These are phyloP conservation scores for Caradrina kadenii DNA, from an alignment of 2,888 invertebrate genomes.

Conservation along the genomic window DNA sequence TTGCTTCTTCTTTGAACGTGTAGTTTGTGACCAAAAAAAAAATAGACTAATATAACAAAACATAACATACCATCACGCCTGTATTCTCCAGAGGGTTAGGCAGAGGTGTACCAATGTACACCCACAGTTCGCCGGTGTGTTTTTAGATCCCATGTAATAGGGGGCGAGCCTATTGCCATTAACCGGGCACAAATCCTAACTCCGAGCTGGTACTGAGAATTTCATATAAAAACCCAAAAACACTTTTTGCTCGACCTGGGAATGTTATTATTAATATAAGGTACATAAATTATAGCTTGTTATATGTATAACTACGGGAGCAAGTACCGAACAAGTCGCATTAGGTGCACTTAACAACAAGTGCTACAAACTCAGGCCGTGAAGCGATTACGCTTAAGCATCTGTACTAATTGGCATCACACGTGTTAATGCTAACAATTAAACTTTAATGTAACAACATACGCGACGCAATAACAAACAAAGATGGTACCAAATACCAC, in stretches of 20 bases:
- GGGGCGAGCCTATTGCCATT: too few species aligned
- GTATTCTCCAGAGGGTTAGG: too few species aligned
- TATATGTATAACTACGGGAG: slow-evolving; percentile 30
- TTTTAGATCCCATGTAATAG: too few species aligned
- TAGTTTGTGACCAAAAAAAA: background rate
- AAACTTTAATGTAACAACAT: slow-evolving; percentile 58
- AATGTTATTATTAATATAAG: background rate
- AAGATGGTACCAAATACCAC: slow-evolving; percentile 5
- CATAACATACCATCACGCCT: too few species aligned
- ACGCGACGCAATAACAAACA: slow-evolving; percentile 29
- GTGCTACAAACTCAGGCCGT: slow-evolving; percentile 59
- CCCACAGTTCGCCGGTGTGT: too few species aligned
- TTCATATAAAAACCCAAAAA: too few species aligned
- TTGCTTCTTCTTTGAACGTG: background rate
- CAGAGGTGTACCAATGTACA: too few species aligned
- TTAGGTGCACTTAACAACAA: slow-evolving; percentile 63
- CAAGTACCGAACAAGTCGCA: slow-evolving; percentile 55
- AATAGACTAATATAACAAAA: too few species aligned
- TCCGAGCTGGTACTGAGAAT: too few species aligned
- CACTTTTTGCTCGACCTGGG: too few species aligned
- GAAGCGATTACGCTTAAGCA: slow-evolving; percentile 67
- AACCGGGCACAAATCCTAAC: too few species aligned
- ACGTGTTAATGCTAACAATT: slow-evolving; percentile 73
- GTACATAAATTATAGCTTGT: slow-evolving; percentile 28
- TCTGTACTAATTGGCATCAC: slow-evolving; percentile 69